Conservation (phyloP, 2,888 invertebrate species). For the Achlya flavicornis region DNA sequence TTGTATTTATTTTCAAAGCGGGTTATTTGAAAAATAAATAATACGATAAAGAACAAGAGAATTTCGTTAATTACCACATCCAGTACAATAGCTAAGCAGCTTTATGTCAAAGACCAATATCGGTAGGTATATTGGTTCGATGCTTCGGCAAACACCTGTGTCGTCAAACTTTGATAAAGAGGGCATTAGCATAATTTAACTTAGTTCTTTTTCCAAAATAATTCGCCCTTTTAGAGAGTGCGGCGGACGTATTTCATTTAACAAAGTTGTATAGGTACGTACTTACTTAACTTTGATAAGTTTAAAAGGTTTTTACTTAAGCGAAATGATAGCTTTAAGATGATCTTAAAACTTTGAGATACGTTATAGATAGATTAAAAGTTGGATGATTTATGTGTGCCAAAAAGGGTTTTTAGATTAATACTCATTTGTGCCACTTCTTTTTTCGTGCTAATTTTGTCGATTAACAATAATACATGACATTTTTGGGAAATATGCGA, state of each 20-base stretch:
- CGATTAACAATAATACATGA: too few species aligned
- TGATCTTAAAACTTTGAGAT: neutral
- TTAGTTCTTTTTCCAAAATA: slow-evolving; percentile 29
- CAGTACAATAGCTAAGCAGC: neutral
- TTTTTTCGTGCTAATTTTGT: too few species aligned
- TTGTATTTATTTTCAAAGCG: too few species aligned
- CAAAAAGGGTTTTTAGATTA: neutral
- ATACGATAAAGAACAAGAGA: too few species aligned
- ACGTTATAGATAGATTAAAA: neutral
- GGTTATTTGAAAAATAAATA: too few species aligned
- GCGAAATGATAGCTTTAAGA: neutral
- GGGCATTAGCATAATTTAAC: slow-evolving; percentile 52
- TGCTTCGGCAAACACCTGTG: slow-evolving; percentile 48
- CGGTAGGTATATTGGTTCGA: slow-evolving; percentile 42
- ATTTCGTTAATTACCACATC: neutral
- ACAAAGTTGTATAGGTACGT: neutral
- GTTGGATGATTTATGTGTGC: neutral
- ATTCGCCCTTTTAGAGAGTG: slow-evolving; percentile 7
- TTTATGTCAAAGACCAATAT: neutral
- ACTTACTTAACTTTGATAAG: neutral
- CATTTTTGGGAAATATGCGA: too few species aligned
- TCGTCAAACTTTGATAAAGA: slow-evolving; percentile 53
- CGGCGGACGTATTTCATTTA: neutral
- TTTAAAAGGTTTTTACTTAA: slow-evolving; percentile 6
- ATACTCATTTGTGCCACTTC: too few species aligned